Percentiles rank a stretch among this genome's conserved stretches.
phyloP scores from a whole-genome alignment of 2,113 vertebrate species.

The Lamprotornis superbus region DNA sequence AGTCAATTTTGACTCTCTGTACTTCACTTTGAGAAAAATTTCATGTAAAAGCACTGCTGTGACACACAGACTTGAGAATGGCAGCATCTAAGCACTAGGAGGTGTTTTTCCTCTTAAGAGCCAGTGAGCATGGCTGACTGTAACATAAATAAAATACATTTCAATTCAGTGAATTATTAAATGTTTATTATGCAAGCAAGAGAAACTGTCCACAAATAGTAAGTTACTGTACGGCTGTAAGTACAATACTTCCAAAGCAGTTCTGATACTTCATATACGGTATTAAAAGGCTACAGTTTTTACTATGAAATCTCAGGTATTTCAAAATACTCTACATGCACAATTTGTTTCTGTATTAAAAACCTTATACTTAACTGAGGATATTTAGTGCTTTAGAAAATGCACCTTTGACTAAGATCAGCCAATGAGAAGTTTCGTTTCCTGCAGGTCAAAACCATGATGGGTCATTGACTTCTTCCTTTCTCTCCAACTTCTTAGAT shows the following conservation, averaged over 20 bases:
- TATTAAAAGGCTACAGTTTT: constrained; percentile 54
- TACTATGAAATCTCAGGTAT: constrained; percentile 57
- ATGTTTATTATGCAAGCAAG: constrained; percentile 57
- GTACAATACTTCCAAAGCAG: constrained; percentile 45
- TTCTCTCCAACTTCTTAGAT: neutral
- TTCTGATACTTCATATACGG: constrained; percentile 2
- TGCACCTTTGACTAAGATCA: constrained; percentile 10
- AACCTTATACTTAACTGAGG: constrained; percentile 11
- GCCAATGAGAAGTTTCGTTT: neutral
- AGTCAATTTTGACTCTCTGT: neutral
- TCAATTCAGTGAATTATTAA: constrained; percentile 29
- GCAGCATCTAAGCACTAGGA: neutral
- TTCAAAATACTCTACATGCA: constrained; percentile 62
- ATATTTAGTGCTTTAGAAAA: constrained; percentile 41
- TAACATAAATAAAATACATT: neutral
- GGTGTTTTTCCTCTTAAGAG: neutral
- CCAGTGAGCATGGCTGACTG: neutral
- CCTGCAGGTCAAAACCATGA: neutral
- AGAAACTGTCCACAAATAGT: constrained; percentile 58
- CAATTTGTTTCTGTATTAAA: constrained; percentile 45
- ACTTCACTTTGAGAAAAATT: neutral
- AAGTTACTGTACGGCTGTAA: constrained; percentile 44
- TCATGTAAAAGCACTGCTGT: neutral
- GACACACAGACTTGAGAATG: neutral
- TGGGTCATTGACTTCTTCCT: neutral